Evolutionary conservation across 2,797 vertebrate species (phyloP), one percentile per base, ranked within the genome.

Genomic region (Liparis tanakae): DNA sequence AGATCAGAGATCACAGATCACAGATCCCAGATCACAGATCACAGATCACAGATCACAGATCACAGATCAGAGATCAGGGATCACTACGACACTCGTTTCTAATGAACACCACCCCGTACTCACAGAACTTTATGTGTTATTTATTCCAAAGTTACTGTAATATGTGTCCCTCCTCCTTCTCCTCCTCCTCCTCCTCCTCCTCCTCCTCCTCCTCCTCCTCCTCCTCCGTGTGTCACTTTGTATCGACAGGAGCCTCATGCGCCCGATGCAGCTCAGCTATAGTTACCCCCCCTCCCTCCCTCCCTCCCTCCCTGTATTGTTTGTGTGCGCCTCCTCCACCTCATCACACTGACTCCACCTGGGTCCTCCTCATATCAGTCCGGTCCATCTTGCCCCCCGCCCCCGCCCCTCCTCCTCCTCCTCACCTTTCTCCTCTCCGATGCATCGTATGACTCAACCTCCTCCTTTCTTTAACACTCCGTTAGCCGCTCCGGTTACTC

Each of bases 401-500:
- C 3, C 76, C 88, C 3, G 72, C 88, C 86, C 60, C 66, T 61
- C 53, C 3, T 74, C 88, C 3, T 74, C 88, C 86, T 81, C 79
- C 75, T 83, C 70, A 69, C 78, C 83, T 88, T 86, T 83, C 88
- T 71, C 61, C 88, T 71, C 61, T 75, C 58, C 6, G 7, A 55
- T 51, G 69, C 81, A 20, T 86, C 85, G 81, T 63, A 74, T 81
- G 79, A 87, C 82, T 88, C 80, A 76, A 66, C 78, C 78, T 84
- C 63, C 39, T 30, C 66, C 70, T 85, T 83, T 85, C 84, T 83
- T 80, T 78, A 76, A 83, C 74, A 72, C 80, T 71, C 80, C 22
- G 60, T 88, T 85, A 87, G 69, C 75, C 12, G 41, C 58, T 4
- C 72, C 62, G 80, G 82, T 89, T 87, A 85, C 82, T 81, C 72